phyloP scores from a whole-genome alignment of 2,797 vertebrate species.

The Enteromius treurensis region DNA sequence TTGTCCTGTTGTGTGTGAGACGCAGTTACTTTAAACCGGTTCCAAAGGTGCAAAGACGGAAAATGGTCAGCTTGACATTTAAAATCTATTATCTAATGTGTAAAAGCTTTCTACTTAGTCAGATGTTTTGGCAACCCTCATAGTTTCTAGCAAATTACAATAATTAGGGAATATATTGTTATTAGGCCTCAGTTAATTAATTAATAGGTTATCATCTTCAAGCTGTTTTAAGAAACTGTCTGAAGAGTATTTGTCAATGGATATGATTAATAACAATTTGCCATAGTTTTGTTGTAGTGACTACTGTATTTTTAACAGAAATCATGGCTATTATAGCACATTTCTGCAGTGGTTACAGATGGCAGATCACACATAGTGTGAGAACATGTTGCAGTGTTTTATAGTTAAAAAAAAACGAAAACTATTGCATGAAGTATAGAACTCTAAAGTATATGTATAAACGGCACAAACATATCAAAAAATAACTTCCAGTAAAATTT shows the following conservation, averaged over 20 bases:
- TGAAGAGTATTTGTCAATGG: neutral
- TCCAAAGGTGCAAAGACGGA: neutral
- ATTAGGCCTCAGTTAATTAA: neutral
- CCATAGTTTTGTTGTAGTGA: neutral
- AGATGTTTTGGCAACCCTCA: neutral
- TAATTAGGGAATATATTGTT: neutral
- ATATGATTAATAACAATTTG: neutral
- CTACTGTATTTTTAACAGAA: neutral
- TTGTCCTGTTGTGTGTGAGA: neutral
- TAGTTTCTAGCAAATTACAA: neutral
- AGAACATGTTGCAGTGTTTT: too few species aligned
- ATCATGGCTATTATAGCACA: neutral
- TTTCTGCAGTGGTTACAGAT: neutral
- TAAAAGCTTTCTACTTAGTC: neutral
- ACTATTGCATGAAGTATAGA: neutral
- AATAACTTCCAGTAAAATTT: too few species aligned
- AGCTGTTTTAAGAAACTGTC: neutral
- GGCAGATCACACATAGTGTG: neutral
- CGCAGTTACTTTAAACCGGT: neutral
- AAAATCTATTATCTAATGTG: conserved; percentile 1
- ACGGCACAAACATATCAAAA: neutral
- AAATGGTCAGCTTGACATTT: neutral
- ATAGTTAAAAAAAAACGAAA: neutral
- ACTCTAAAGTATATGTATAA: neutral
- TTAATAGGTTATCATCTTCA: neutral